Base-by-base conservation (phyloP, 2,888 invertebrate species). In the Pollenia amentaria region DNA sequence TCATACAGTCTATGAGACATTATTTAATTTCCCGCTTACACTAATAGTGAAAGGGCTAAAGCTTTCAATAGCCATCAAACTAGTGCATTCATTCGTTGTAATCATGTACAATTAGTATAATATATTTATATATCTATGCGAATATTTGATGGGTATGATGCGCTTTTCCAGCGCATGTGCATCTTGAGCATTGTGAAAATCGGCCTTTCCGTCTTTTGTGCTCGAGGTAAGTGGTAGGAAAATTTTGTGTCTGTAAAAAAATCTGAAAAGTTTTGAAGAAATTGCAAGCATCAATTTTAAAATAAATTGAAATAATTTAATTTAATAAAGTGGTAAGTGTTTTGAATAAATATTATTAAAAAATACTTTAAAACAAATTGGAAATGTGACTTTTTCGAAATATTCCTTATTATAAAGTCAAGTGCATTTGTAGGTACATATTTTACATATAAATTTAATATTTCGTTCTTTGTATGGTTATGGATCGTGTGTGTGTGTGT, bases 121-220 rank as follows among this genome's bases (percentile, higher is more conserved):
- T 16, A 51, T 38, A 42, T 48, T 46, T 46, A 76, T 42, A 85
- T 11, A 46, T 51, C 10, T 80, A 72, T 70, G 84, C 73, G 44
- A 70, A 72, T 48, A 81, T 76, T 53, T 84, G 0, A 77, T 84
- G 88, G 86, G 88, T 80, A 83, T 88, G 83, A 84, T 88, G 86
- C 86, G 87, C 84, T 89, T 88, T 89, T 89, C 89, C 89, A 90
- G 90, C 91, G 91, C 90, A 91, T 91, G 91, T 91, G 91, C 91
- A 91, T 90, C 90, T 90, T 89, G 89, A 88, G 88, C 88, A 82
- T 89, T 89, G 88, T 87, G 90, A 90, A 90, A 91, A 90, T 91
- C 91, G 90, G 91, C 90, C 93, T 93, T 93, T 93, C 92, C 92
- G 92, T 92, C 91, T 93, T 92, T 91, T 91, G 93, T 91, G 92